Base-by-base conservation (phyloP, 2,888 invertebrate genomes). In the Cylindroiulus punctatus region DNA sequence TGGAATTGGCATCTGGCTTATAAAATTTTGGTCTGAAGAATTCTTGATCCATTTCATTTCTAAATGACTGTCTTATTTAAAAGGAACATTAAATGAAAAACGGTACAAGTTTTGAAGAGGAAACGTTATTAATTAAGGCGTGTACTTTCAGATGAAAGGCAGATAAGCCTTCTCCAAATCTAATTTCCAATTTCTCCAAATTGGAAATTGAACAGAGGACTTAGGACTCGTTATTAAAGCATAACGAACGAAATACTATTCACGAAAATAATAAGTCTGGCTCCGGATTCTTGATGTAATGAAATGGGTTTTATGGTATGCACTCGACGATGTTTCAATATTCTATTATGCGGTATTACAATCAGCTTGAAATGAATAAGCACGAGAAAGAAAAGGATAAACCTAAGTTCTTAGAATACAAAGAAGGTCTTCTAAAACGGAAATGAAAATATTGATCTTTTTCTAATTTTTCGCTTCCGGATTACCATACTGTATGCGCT, bases 231-330 rank as follows among this genome's bases (percentile, higher is more conserved):
- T 47, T 47, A 47, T 47, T 47, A 10, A 2, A 47, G 17, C 17
- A 47, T 47, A 47, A 47, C 47, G 47, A 5, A 47, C 14, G 14
- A 10, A 57, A 57, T 57, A 22, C 57, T 22, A 57, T 22, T n/a
- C 5, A 57, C 14, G 22, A n/a, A 57, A n/a, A 57, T 22, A 57
- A 57, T 19, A 57, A 57, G 57, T 4, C 7, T 22, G n/a, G 22
- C 57, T 57, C n/a, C 19, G n/a, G 57, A 57, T 57, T 57, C 57
- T n/a, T n/a, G 57, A n/a, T 57, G 8, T 57, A 57, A 57, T 57
- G 57, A 57, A 57, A 57, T 57, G n/a, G 57, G 57, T n/a, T n/a
- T 2, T 14, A n/a, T 57, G 57, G 57, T 57, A 57, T 57, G 57
- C 22, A 57, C 57, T 57, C 57, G 7, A 3, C 5, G n/a, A n/a